These are phyloP conservation scores for Cromileptes altivelis DNA, from an alignment of 2,113 vertebrate genomes.

Conservation along the genomic window DNA sequence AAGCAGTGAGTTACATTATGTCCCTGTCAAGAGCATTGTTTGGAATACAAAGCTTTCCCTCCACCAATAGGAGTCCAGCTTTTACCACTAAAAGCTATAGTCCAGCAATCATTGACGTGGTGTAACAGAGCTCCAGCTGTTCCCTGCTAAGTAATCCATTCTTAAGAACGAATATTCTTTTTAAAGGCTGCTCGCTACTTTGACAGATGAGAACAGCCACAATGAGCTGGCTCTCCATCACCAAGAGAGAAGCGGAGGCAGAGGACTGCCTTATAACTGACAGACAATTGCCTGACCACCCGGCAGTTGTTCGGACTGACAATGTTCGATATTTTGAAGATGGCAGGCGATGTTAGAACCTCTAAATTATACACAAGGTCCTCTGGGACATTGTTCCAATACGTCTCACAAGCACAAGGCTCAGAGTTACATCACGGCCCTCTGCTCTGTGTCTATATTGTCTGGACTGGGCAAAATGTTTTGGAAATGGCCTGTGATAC, in stretches of 20 bases:
- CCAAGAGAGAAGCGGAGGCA: conserved; percentile 49
- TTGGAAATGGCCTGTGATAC: conserved; percentile 25
- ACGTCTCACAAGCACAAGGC: conserved; percentile 46
- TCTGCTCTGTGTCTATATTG: conserved; percentile 26
- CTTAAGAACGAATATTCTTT: conserved; percentile 50
- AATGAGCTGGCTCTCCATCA: conserved; percentile 66
- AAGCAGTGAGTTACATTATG: background rate
- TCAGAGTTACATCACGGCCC: conserved; percentile 17
- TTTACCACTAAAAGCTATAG: conserved; percentile 57
- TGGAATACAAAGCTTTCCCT: conserved; percentile 1
- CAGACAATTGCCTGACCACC: conserved; percentile 71
- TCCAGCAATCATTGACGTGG: conserved; percentile 64
- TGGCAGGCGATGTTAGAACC: conserved; percentile 68
- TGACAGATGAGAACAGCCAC: conserved; percentile 70
- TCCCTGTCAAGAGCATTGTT: conserved; percentile 17
- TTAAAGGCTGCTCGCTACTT: conserved; percentile 58
- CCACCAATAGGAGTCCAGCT: conserved; percentile 14
- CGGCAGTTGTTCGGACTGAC: conserved; percentile 56
- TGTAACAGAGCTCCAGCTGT: conserved; percentile 60
- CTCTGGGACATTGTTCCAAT: conserved; percentile 65
- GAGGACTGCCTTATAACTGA: conserved; percentile 59
- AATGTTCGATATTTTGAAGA: conserved; percentile 77
- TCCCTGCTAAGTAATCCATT: conserved; percentile 73
- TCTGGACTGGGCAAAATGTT: conserved; percentile 29
- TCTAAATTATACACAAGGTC: conserved; percentile 75